Evolutionary conservation across 2,888 invertebrate genomes (phyloP).

Genomic region (Harpalus rufipes): DNA sequence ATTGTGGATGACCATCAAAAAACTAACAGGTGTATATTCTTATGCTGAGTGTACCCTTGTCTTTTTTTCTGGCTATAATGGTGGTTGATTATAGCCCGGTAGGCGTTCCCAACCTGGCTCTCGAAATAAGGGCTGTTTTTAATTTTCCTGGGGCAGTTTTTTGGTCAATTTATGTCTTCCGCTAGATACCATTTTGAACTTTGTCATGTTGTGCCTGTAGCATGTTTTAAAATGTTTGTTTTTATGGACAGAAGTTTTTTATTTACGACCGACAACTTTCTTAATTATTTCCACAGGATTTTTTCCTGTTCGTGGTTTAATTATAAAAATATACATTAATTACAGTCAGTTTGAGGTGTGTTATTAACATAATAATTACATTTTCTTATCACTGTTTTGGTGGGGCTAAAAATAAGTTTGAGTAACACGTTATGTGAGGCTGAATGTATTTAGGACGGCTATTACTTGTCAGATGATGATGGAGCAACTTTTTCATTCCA

Average conservation of each 20-base stretch:
- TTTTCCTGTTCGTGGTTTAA: conserved; percentile 57
- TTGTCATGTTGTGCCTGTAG: conserved; percentile 43
- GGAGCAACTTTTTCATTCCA: conserved; percentile 21
- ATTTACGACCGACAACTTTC: conserved; percentile 48
- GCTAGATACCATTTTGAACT: conserved; percentile 72
- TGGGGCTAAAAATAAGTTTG: conserved; percentile 36
- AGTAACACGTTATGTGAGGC: conserved; percentile 28
- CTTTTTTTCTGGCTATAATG: conserved; percentile 67
- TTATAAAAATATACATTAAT: conserved; percentile 65
- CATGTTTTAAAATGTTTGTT: conserved; percentile 61
- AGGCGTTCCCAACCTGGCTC: conserved; percentile 69
- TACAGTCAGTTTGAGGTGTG: conserved; percentile 19
- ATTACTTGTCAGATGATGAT: conserved; percentile 26
- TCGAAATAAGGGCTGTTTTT: conserved; percentile 72
- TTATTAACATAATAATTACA: conserved; percentile 65
- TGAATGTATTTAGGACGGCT: conserved; percentile 15
- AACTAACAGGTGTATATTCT: conserved; percentile 45
- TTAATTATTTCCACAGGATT: conserved; percentile 53
- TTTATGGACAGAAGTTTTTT: conserved; percentile 39
- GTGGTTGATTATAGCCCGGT: conserved; percentile 69
- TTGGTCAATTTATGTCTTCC: conserved; percentile 72
- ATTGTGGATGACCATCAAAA: neutral
- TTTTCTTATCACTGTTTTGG: conserved; percentile 57
- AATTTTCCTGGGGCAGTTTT: conserved; percentile 70
- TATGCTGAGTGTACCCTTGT: conserved; percentile 43